Evolutionary conservation across 2,797 vertebrate genomes (phyloP).

Genomic region (Myiotriccus ornatus): DNA sequence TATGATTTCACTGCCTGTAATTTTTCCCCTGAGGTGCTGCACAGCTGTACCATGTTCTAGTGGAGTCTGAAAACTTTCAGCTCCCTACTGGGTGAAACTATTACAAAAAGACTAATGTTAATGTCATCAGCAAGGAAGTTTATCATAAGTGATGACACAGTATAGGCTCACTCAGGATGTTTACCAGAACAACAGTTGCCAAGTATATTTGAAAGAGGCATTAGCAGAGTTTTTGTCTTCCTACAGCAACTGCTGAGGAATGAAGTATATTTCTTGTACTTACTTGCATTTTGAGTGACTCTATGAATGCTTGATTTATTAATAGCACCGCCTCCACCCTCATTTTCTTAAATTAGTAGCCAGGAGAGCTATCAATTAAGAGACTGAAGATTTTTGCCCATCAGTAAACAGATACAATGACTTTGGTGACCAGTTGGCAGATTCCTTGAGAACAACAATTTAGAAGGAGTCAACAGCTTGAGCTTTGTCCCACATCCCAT

Average conservation of each 20-base stretch:
- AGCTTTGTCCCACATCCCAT: not conserved
- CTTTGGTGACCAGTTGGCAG: not conserved
- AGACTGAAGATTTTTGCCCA: not conserved
- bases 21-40: not conserved
- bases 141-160: constrained; percentile 54
- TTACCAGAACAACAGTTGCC: constrained; percentile 64
- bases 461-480: not conserved
- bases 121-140: constrained; percentile 48
- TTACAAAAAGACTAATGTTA: constrained; percentile 24
- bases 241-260: not conserved
- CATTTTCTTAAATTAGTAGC: not conserved
- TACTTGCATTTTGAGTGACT: constrained; percentile 54
- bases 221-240: constrained; percentile 16
- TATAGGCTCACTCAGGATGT: constrained; percentile 44
- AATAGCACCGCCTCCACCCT: not conserved
- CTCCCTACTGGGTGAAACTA: constrained; percentile 20
- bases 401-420: not conserved
- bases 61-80: not conserved
- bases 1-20: constrained; percentile 24
- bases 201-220: not conserved
- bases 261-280: constrained; percentile 50
- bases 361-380: not conserved
- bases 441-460: not conserved
- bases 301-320: constrained; percentile 40
- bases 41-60: constrained; percentile 8